Percentiles rank a stretch among this genome's conserved stretches.
Evolutionary conservation across 2,888 invertebrate species (phyloP).

Genomic region (Apotomis turbidana): DNA sequence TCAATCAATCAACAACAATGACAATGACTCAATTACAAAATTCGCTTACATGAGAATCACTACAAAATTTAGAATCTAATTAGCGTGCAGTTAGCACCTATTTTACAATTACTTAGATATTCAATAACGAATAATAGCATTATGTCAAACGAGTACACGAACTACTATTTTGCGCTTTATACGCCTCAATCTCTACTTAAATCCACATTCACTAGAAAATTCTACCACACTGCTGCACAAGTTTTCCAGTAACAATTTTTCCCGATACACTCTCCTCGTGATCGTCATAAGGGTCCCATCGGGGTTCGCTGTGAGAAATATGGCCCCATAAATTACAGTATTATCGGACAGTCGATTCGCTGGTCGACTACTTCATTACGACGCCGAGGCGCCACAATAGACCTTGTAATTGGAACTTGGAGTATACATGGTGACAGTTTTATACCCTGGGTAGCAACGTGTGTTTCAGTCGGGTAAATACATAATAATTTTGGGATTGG

Average conservation of each 20-base stretch:
- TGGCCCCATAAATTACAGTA: conserved; percentile 67
- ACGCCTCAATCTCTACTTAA: not conserved
- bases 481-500: no score
- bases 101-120: no score
- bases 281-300: conserved; percentile 61
- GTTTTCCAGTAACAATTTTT: conserved; percentile 31
- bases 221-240: conserved; percentile 20
- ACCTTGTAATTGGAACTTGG: conserved; percentile 43
- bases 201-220: conserved; percentile 10
- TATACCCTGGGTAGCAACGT: conserved; percentile 7
- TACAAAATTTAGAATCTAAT: no score
- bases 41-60: no score
- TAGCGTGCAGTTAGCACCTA: no score
- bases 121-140: no score
- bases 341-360: conserved; percentile 64
- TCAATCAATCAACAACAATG: no score
- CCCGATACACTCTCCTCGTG: conserved; percentile 43
- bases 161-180: no score
- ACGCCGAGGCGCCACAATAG: conserved; percentile 44
- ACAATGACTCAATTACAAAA: no score
- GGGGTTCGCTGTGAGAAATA: conserved; percentile 63
- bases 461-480: not conserved
- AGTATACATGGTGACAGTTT: conserved; percentile 36
- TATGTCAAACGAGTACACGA: no score
- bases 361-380: conserved; percentile 49